Conservation (phyloP, 2,113 vertebrate genomes). For the Meles meles region DNA sequence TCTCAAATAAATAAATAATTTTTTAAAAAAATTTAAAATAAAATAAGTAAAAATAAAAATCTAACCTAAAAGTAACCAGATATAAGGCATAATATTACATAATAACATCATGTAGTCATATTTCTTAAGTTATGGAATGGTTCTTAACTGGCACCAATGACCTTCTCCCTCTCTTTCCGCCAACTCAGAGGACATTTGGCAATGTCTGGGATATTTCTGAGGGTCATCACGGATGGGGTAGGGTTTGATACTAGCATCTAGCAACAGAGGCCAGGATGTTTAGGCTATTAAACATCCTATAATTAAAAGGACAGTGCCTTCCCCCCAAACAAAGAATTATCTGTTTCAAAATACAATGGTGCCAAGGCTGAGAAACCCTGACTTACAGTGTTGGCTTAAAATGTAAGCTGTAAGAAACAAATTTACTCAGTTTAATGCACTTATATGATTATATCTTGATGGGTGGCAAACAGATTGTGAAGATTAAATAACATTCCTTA, state of each 20-base stretch:
- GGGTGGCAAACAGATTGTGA: constrained; percentile 65
- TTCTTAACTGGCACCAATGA: not conserved
- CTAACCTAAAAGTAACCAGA: not conserved
- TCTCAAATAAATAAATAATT: not conserved
- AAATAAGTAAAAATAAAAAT: not conserved
- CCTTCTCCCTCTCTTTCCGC: accelerated
- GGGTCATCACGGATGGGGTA: accelerated
- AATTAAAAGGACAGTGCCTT: not conserved
- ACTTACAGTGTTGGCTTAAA: constrained; percentile 36
- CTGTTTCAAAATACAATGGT: not conserved
- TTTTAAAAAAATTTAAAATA: not conserved
- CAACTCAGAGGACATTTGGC: not conserved
- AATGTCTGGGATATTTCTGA: not conserved
- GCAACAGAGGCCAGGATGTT: not conserved
- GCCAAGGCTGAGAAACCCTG: not conserved
- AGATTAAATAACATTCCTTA: constrained; percentile 73
- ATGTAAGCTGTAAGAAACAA: constrained; percentile 63
- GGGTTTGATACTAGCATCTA: not conserved
- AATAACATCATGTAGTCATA: not conserved
- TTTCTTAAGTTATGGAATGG: not conserved
- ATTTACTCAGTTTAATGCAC: constrained; percentile 67
- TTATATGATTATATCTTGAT: constrained; percentile 52
- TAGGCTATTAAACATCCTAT: not conserved
- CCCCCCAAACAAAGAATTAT: not conserved
- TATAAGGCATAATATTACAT: not conserved